Percentiles rank a stretch among this genome's conserved stretches.
phyloP scores from a whole-genome alignment of 2,797 vertebrate genomes.

The Tauraco hartlaubi region DNA sequence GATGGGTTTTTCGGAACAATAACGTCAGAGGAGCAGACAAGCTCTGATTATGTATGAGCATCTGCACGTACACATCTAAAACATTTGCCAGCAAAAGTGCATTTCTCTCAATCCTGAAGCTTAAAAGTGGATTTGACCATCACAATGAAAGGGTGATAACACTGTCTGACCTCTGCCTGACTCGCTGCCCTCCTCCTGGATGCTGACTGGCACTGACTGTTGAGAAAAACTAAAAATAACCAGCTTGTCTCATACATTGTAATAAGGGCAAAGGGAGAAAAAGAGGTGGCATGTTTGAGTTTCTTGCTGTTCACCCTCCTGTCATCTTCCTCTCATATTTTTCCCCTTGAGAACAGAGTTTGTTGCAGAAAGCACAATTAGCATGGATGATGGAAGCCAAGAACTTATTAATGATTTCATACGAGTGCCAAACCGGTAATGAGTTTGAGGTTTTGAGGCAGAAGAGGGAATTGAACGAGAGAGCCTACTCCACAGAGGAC shows the following conservation, averaged over 20 bases:
- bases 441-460: conserved; percentile 25
- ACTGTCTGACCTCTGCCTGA: conserved; percentile 88
- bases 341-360: neutral
- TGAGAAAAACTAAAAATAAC: conserved; percentile 69
- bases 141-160: conserved; percentile 88
- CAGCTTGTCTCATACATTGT: neutral
- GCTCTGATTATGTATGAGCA: conserved; percentile 59
- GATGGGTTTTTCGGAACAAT: neutral
- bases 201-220: conserved; percentile 76
- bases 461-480: neutral
- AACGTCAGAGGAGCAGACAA: conserved; percentile 34
- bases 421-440: conserved; percentile 15
- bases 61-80: conserved; percentile 70
- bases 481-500: neutral
- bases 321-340: neutral
- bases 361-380: conserved; percentile 45
- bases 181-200: conserved; percentile 77
- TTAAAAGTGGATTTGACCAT: conserved; percentile 90
- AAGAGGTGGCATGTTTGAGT: neutral
- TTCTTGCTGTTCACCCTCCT: neutral
- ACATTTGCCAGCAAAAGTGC: conserved; percentile 89
- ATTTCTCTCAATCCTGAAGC: conserved; percentile 89
- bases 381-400: neutral
- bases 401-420: conserved; percentile 33
- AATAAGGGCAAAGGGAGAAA: conserved; percentile 30